phyloP scores from a whole-genome alignment of 2,888 invertebrate genomes.

The Brassicogethes aeneus region DNA sequence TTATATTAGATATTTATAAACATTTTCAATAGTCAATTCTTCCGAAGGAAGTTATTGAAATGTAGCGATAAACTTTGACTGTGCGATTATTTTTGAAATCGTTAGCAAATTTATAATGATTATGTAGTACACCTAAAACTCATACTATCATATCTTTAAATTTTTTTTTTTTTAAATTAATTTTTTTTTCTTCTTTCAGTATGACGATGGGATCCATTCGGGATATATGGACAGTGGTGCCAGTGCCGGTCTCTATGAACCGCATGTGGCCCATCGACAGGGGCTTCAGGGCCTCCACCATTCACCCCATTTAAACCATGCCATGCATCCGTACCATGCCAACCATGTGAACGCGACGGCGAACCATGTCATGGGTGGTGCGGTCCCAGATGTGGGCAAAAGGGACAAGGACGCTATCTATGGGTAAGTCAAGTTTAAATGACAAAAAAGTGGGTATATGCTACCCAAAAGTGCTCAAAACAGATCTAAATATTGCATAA shows the following conservation, averaged over 20 bases:
- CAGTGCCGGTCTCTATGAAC: conserved; percentile 60
- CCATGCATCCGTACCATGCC: conserved; percentile 73
- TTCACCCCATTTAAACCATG: conserved; percentile 73
- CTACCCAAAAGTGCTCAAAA: too few species aligned
- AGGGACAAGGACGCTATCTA: conserved; percentile 98
- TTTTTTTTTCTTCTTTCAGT: conserved; percentile 64
- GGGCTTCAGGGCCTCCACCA: conserved; percentile 62
- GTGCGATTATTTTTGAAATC: too few species aligned
- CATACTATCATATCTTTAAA: too few species aligned
- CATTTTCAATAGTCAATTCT: too few species aligned
- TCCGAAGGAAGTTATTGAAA: too few species aligned
- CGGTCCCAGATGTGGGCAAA: conserved; percentile 86
- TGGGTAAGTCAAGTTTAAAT: conserved; percentile 91
- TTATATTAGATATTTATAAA: too few species aligned
- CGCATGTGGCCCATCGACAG: conserved; percentile 59
- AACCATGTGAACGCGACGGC: conserved; percentile 56
- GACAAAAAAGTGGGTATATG: too few species aligned
- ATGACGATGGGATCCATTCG: conserved; percentile 89
- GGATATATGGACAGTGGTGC: conserved; percentile 78
- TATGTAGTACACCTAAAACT: too few species aligned
- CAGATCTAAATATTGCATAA: conserved; percentile 5
- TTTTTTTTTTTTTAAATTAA: too few species aligned
- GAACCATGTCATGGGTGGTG: conserved; percentile 76
- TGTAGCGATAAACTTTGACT: too few species aligned
- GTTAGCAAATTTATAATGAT: too few species aligned